phyloP scores from a whole-genome alignment of 2,797 vertebrate genomes.

The Kryptolebias ocellatus region DNA sequence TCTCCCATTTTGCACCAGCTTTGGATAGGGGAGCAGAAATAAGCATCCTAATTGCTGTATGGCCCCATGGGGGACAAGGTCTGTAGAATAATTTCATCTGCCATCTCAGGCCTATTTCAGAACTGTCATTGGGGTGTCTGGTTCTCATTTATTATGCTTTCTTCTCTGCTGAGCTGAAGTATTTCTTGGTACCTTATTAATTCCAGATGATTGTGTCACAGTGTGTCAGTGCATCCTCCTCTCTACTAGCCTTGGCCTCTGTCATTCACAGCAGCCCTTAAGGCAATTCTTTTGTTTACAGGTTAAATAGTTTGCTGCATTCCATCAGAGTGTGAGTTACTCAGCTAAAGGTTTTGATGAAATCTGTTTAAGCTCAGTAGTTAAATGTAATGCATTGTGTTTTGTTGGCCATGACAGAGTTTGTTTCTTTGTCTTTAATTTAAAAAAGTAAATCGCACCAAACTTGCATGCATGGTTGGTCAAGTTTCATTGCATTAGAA shows the following conservation, averaged over 20 bases:
- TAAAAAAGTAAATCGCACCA: background rate
- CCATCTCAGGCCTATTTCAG: slow-evolving; percentile 40
- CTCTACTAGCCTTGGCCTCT: slow-evolving; percentile 12
- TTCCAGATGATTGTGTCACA: slow-evolving; percentile 73
- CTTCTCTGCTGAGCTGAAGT: slow-evolving; percentile 34
- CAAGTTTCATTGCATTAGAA: no score
- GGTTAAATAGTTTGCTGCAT: slow-evolving; percentile 55
- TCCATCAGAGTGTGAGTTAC: slow-evolving; percentile 36
- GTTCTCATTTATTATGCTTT: slow-evolving; percentile 56
- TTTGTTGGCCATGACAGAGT: slow-evolving; percentile 5
- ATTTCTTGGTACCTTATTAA: slow-evolving; percentile 59
- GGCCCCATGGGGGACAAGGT: slow-evolving; percentile 49
- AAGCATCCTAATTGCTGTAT: slow-evolving; percentile 72
- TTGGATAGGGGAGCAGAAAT: slow-evolving; percentile 63
- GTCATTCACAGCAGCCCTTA: slow-evolving; percentile 28
- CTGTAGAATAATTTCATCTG: slow-evolving; percentile 46
- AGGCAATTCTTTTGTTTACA: slow-evolving; percentile 62
- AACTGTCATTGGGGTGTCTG: slow-evolving; percentile 53
- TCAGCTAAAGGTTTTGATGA: slow-evolving; percentile 47
- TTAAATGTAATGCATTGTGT: slow-evolving; percentile 14
- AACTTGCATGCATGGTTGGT: no score
- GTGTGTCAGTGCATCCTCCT: slow-evolving; percentile 33
- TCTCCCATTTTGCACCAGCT: slow-evolving; percentile 57
- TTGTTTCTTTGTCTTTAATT: background rate
- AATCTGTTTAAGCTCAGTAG: slow-evolving; percentile 44